Conservation (phyloP, 2,888 invertebrate species). For the Scaptomyza polygonia region DNA sequence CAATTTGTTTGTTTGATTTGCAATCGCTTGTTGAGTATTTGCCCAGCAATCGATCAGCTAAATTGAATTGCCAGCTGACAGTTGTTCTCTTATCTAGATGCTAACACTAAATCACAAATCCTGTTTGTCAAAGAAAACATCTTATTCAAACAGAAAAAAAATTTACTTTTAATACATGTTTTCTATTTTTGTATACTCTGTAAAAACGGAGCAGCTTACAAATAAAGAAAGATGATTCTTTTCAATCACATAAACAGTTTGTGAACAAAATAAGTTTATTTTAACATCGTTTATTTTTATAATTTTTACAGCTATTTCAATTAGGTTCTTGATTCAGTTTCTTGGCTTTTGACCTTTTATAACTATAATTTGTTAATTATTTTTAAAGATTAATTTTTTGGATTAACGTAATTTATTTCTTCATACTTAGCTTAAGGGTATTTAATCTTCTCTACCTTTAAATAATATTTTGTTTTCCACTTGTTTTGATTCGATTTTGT, state of each 20-base stretch:
- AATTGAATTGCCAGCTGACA: conserved; percentile 46
- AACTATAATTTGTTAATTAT: too few relatives aligned
- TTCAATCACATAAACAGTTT: too few relatives aligned
- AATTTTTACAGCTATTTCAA: too few relatives aligned
- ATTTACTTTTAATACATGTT: too few relatives aligned
- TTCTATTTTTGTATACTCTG: background rate
- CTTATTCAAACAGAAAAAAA: background rate
- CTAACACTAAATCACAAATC: conserved; percentile 33
- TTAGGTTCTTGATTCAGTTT: too few relatives aligned
- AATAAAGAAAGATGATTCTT: too few relatives aligned
- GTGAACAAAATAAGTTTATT: too few relatives aligned
- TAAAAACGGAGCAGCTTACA: background rate
- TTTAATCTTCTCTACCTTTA: conserved; percentile 4
- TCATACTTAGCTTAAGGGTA: conserved; percentile 14
- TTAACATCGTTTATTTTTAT: too few relatives aligned
- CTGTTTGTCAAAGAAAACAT: conserved; percentile 23
- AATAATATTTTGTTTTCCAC: conserved; percentile 3
- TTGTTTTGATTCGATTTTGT: conserved; percentile 46
- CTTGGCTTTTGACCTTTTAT: too few relatives aligned
- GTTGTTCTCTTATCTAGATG: conserved; percentile 8
- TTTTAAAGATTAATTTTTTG: too few relatives aligned
- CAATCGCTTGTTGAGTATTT: conserved; percentile 31
- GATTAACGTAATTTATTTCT: too few relatives aligned
- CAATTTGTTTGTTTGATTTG: conserved; percentile 27
- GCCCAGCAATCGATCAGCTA: conserved; percentile 54